A percentile compares a stretch with the other conserved stretches of the same genome.
These are phyloP conservation scores for Stegophylla sp. DNA, from an alignment of 2,888 invertebrate species.

Conservation along the genomic window DNA sequence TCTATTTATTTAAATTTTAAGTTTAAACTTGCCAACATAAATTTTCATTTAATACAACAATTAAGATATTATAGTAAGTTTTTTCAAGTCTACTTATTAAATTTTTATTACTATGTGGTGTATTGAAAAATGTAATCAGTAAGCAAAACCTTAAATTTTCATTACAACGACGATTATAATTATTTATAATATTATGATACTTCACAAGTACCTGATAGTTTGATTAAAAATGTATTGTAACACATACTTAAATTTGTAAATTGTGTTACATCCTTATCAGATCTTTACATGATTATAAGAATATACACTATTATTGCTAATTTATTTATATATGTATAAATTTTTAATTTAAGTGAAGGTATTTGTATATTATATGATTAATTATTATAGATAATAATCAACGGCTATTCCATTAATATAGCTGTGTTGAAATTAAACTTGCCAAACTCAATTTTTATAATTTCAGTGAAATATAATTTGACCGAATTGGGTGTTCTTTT, in stretches of 20 bases:
- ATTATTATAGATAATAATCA: constrained; percentile 32
- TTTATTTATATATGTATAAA: background rate
- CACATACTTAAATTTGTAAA: constrained; percentile 37
- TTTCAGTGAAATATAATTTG: constrained; percentile 16
- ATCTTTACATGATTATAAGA: background rate
- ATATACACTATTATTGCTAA: constrained; percentile 40
- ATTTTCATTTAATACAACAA: constrained; percentile 33
- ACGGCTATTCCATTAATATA: background rate
- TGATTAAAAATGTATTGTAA: constrained; percentile 41
- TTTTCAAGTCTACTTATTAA: constrained; percentile 7
- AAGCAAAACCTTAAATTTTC: constrained; percentile 24
- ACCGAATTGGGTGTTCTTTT: constrained; percentile 13
- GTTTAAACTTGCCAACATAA: constrained; percentile 35
- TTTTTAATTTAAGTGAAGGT: constrained; percentile 22
- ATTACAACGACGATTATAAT: constrained; percentile 23
- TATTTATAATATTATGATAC: constrained; percentile 36
- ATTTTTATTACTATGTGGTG: constrained; percentile 21
- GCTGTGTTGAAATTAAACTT: constrained; percentile 9
- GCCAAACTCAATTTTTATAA: constrained; percentile 11
- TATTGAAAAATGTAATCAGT: constrained; percentile 31
- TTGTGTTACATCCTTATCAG: constrained; percentile 14
- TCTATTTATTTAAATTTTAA: constrained; percentile 47
- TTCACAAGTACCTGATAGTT: constrained; percentile 56
- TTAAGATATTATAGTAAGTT: background rate
- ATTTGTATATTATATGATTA: constrained; percentile 28